Conservation (phyloP, 2,113 vertebrate genomes). For the Sarotherodon lohbergeri region DNA sequence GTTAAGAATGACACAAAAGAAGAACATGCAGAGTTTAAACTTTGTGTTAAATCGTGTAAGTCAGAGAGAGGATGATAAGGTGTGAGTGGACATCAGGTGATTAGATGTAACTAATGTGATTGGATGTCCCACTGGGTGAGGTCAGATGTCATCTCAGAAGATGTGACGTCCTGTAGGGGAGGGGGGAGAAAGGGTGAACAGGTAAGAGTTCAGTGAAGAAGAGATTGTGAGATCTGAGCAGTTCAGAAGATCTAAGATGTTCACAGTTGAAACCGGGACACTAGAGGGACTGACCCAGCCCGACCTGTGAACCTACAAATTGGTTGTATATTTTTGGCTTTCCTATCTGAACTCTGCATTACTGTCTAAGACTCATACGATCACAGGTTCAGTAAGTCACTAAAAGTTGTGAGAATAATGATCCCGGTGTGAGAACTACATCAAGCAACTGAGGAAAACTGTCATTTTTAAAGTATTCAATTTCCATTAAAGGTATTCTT, state of each 20-base stretch:
- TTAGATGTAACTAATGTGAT: not conserved
- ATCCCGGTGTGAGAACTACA: not conserved
- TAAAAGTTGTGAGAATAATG: not conserved
- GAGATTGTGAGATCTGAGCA: not conserved
- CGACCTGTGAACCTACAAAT: not conserved
- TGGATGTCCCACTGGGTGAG: not conserved
- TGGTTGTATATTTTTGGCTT: not conserved
- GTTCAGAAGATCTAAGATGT: not conserved
- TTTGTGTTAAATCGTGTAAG: not conserved
- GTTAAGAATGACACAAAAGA: not conserved
- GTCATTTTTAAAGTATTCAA: not conserved
- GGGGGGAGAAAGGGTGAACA: not conserved
- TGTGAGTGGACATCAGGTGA: not conserved
- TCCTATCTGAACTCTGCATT: not conserved
- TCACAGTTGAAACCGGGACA: not conserved
- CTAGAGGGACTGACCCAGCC: not conserved
- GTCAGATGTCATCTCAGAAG: not conserved
- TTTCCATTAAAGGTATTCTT: not conserved
- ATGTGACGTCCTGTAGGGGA: not conserved
- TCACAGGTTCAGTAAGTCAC: not conserved
- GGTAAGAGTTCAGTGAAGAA: not conserved
- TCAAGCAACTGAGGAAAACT: not conserved
- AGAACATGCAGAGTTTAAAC: not conserved
- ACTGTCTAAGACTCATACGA: not conserved
- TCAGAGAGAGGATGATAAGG: not conserved